Conservation (phyloP, 2,113 vertebrate genomes). For the Sylvietta virens region DNA sequence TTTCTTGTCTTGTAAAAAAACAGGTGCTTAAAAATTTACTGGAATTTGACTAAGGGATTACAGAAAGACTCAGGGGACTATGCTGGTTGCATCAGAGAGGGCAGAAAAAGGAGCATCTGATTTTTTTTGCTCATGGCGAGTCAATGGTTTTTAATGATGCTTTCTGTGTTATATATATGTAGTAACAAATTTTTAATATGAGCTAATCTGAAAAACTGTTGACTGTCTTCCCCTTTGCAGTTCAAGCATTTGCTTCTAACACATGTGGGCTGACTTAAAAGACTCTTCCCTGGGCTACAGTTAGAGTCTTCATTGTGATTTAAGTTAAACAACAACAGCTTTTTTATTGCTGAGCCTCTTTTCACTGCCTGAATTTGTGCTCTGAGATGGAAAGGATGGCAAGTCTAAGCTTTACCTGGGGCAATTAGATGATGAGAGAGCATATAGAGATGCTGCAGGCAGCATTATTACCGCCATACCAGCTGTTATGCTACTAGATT, state of each 20-base stretch:
- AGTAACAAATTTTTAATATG: not conserved
- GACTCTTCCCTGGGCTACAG: not conserved
- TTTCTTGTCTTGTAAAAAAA: not conserved
- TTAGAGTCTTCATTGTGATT: not conserved
- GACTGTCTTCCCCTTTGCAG: not conserved
- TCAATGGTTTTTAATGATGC: not conserved
- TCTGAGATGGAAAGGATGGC: not conserved
- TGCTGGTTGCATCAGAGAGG: not conserved
- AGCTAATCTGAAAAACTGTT: not conserved
- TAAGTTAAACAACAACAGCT: slow-evolving; percentile 2
- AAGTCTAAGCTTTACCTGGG: not conserved
- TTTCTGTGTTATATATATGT: not conserved
- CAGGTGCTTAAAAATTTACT: not conserved
- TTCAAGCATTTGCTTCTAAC: not conserved
- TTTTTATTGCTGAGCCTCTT: not conserved
- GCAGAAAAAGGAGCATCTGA: not conserved
- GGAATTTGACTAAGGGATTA: not conserved
- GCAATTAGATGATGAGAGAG: not conserved
- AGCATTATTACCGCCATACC: not conserved
- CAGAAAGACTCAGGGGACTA: not conserved
- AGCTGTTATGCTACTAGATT: not conserved
- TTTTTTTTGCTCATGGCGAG: not conserved
- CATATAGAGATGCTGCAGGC: not conserved
- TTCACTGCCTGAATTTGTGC: not conserved
- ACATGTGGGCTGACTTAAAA: not conserved